A percentile compares a stretch with the other conserved stretches of the same genome.
These are phyloP conservation scores for Bathybates hornii DNA, from an alignment of 2,113 vertebrate species.

Conservation along the genomic window DNA sequence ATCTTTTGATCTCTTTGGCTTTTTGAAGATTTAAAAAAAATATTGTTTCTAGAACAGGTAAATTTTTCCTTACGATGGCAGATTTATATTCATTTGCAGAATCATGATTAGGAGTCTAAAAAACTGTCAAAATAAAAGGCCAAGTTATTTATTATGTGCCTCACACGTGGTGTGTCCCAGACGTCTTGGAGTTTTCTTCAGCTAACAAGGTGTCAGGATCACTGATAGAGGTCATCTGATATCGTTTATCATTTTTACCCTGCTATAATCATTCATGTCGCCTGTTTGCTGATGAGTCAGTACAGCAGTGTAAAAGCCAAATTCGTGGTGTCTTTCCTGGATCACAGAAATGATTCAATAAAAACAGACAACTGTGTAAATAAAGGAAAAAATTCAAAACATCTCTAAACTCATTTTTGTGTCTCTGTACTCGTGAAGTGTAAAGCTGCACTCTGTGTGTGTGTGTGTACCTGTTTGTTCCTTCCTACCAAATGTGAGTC, in stretches of 20 bases:
- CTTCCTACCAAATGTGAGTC: slow-evolving; percentile 64
- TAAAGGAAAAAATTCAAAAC: not conserved
- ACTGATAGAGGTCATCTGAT: slow-evolving; percentile 5
- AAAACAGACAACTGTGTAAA: not conserved
- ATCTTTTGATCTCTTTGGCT: not conserved
- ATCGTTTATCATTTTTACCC: not conserved
- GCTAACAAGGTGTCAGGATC: slow-evolving; percentile 21
- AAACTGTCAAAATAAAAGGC: not conserved
- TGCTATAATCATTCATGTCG: not conserved
- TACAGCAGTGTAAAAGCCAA: not conserved
- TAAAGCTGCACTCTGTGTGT: not conserved
- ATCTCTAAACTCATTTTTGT: not conserved
- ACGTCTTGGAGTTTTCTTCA: not conserved
- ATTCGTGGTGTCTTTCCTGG: not conserved
- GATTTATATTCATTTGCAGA: not conserved
- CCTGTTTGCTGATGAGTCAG: not conserved
- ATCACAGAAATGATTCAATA: not conserved
- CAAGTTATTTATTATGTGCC: not conserved
- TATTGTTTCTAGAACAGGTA: not conserved
- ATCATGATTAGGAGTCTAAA: not conserved
- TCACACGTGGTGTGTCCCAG: not conserved
- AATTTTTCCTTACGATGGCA: not conserved
- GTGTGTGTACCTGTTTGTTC: slow-evolving; percentile 38
- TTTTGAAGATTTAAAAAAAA: not conserved
- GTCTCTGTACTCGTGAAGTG: not conserved